These are phyloP conservation scores for Steatocranus sp. DNA, from an alignment of 2,797 vertebrate species.

Conservation along the genomic window DNA sequence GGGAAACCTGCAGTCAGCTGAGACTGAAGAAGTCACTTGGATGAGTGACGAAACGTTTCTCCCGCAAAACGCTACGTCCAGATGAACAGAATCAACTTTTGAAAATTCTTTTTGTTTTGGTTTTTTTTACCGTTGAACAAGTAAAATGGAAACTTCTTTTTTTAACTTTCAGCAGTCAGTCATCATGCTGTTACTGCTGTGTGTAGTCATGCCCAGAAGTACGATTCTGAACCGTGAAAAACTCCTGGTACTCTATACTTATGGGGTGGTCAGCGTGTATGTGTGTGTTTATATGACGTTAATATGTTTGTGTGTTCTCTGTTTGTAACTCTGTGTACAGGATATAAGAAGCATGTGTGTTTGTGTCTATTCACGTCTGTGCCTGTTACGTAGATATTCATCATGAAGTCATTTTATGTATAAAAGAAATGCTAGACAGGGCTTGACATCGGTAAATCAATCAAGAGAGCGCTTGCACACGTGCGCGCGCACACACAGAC, in stretches of 20 bases:
- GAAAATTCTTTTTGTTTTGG: neutral
- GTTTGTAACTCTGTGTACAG: neutral
- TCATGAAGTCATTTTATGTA: neutral
- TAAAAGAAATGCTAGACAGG: neutral
- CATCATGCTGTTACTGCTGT: neutral
- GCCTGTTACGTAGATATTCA: constrained; percentile 29
- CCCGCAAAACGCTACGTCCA: neutral
- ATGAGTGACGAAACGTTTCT: neutral
- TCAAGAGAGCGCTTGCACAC: neutral
- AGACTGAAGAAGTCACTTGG: neutral
- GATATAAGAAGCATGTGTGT: neutral
- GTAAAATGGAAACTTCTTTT: neutral
- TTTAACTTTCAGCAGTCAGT: neutral
- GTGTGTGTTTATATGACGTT: neutral
- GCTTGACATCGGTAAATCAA: constrained; percentile 38
- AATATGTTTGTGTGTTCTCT: neutral
- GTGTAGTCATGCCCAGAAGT: neutral
- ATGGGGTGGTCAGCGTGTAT: neutral
- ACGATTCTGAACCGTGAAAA: neutral
- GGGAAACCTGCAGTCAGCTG: neutral
- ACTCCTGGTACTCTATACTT: neutral
- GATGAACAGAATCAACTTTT: neutral
- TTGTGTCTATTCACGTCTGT: neutral
- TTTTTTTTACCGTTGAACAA: neutral
- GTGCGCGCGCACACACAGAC: neutral